Evolutionary conservation across 2,113 vertebrate genomes (phyloP).

Genomic region (rat (Rattus norvegicus)): DNA sequence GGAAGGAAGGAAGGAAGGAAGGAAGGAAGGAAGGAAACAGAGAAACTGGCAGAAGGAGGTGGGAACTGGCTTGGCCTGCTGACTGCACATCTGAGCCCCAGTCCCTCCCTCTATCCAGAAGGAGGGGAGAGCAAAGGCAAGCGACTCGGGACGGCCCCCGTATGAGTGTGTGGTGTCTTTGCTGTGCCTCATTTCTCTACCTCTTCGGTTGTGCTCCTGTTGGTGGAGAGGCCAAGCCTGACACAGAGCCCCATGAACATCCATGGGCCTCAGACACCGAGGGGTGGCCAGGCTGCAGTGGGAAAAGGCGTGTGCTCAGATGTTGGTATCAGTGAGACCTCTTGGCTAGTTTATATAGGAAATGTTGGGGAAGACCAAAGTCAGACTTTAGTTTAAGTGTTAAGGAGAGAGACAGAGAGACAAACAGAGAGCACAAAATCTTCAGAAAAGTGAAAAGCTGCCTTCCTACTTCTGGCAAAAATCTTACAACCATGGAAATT

Average conservation of each 20-base stretch:
- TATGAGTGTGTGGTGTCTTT: no score
- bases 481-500: background rate
- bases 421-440: background rate
- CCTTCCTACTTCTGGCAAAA: background rate
- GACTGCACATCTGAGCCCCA: background rate
- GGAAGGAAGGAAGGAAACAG: no score
- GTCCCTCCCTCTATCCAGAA: background rate
- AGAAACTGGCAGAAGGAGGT: background rate
- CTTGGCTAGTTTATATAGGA: background rate
- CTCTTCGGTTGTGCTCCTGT: background rate
- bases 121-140: background rate
- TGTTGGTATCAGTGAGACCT: background rate
- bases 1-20: background rate
- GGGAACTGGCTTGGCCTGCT: background rate
- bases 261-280: background rate
- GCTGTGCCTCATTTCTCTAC: background rate
- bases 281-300: background rate
- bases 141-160: background rate
- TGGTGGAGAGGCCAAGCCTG: background rate
- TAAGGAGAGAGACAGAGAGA: background rate
- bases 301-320: background rate
- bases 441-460: constrained; percentile 12
- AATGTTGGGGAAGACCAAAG: background rate
- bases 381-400: background rate
- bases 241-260: no score